Evolutionary conservation across 2,888 invertebrate genomes (phyloP), one percentile per base, ranked within the genome.

Genomic region (Aleiodes leptofemur): DNA sequence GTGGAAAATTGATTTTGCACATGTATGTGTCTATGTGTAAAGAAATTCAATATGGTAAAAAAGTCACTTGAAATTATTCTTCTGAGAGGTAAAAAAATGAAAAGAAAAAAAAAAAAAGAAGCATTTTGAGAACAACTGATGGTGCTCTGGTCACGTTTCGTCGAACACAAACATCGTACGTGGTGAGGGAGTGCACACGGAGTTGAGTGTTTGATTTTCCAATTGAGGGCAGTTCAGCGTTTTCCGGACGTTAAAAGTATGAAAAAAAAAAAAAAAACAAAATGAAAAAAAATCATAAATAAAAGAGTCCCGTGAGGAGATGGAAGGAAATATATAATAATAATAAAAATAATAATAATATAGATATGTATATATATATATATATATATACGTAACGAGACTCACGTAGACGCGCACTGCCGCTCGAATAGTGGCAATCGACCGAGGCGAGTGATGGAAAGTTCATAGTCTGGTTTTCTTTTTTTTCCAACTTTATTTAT

Each of bases 161-260:
- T 59, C 73, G 71, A 78, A 77, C 77, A 77, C 74, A 79, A 81
- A 79, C 76, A 79, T 73, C 61, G 66, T 38, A 51, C 69, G 74
- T 72, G 71, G 69, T 38, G 64, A 72, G 31, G 69, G 57, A 73
- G 57, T 57, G 56, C 57, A 72, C 38, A 53, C 66, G 61, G 70
- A 50, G 69, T 57, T 50, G 72, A 76, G 76, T 79, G 78, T 78
- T 79, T 78, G 78, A 77, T 77, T 79, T 78, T 74, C 71, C 79
- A 79, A 79, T 79, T 78, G 75, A 71, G 76, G 69, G 57, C 75
- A 73, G 73, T 70, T 78, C 69, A 78, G 57, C 72, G 75, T 72
- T 75, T 74, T 71, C 34, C 16, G 31, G 61, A 64, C 61, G 73
- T 73, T 53, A 56, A 51, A 53, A 69, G 57, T 50, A 34, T 61